Base-by-base conservation (phyloP, 2,113 vertebrate species). In the Hemiprocne comata region DNA sequence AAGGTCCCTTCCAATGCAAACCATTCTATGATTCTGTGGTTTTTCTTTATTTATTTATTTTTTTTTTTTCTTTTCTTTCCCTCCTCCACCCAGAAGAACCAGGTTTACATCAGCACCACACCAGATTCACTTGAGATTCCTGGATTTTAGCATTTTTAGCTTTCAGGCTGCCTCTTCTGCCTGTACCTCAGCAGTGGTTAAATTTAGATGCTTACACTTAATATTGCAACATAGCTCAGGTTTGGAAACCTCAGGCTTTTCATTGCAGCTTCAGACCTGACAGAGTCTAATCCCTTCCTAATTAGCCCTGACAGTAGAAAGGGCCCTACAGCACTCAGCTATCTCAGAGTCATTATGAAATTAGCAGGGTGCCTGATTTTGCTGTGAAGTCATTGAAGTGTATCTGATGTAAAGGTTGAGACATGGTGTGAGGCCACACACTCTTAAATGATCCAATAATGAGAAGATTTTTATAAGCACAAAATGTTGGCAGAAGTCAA, bases 281-380 rank as follows among this genome's bases (percentile, higher is more conserved):
- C 40, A 19, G 17, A 78, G 88, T 70, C 51, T 75, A 82, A 50
- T 44, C 61, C 66, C 66, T 89, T n/a, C 88, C 71, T 93, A 95
- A 91, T 91, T 93, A 93, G 61, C 75, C 66, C 75, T 93, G 88
- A 89, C 80, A 95, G 94, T 66, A 38, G 38, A 75, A 64, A 91
- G 61, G 85, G 44, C 85, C 89, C 72, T 74, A 53, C 58, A 92
- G 73, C 48, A 57, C 34, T 65, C 77, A 71, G 53, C 53, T 75
- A 26, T 66, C 85, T 92, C 82, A 42, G 72, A 75, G 72, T 51
- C 66, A 89, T 95, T 91, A 74, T 51, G 85, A 65, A 95, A 95
- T 93, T 95, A 95, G 76, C 88, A 80, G 77, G 82, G 81, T 91
- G 92, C 87, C 86, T 73, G 65, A 44, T 81, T 92, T 64, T 80